Evolutionary conservation across 2,113 vertebrate species (phyloP), one percentile per base, ranked within the genome.

Genomic region (Ochotona princeps): DNA sequence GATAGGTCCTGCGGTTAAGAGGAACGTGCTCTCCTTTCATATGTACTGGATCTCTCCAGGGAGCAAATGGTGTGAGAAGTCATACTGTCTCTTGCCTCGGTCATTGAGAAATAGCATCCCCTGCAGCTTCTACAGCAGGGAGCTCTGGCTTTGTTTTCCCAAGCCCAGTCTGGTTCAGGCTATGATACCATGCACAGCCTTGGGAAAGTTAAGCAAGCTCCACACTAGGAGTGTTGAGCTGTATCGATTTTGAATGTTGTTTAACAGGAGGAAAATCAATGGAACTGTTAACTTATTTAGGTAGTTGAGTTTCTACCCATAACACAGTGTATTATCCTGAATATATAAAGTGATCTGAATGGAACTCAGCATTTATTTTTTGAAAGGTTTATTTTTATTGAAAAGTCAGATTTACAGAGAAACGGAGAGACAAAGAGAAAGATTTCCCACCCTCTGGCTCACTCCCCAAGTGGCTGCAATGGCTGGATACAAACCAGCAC

Each of bases 301-400:
- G 12, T 87, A 66, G 51, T 95, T 72, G 23, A 12, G 11, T 69
- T 73, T 82, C 47, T 80, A 9, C 74, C 18, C 60, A 11, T 44
- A 47, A 23, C 57, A 67, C 61, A 17, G 28, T 57, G 20, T n/a
- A 1, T 87, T 73, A 63, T 78, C 74, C 85, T 49, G 65, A 70
- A 5, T 74, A 69, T 76, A 81, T 51, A 70, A 35, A 90, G 32
- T 85, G 32, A 80, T 81, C 61, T 88, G 30, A 38, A 61, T 61
- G 90, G 91, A 85, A 66, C n/a, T 69, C 54, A 74, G n/a, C 49
- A 49, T 91, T 92, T 82, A 65, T 74, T 90, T 83, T 44, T 44
- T 44, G 38, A 44, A 44, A 44, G 38, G 3, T 44, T 44, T 44
- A 44, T 44, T 44, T 44, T 44, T 44, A 44, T 44, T 44, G 38